Evolutionary conservation across 2,797 vertebrate genomes (phyloP), one percentile per base, ranked within the genome.

Genomic region (Gymnoscopelus microlampas): DNA sequence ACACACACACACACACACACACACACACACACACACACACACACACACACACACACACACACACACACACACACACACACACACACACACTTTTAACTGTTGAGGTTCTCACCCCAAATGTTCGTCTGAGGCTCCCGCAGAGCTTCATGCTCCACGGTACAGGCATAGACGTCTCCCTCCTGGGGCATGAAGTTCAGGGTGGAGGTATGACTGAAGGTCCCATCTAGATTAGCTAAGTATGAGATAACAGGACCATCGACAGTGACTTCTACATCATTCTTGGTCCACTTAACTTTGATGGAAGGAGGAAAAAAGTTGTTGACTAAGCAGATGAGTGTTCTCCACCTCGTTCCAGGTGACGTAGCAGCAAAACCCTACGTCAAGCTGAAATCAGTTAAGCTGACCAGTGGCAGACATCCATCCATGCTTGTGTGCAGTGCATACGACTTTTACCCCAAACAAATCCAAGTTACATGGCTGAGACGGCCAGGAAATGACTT

Each of bases 311-410:
- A 94, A 63, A 94, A 87, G 15, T 90, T 84, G 24, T 73, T 80
- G 29, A 91, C 53, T 11, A 87, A 88, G 62, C 94, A 95, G 75
- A 94, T 85, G 63, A 95, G 83, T 90, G 72, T 93, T 95, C 61
- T 87, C 68, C 53, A 72, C 66, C 4, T 84, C 88, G 55, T 67
- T 57, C 5, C 26, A 74, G 80, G 0, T 10, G 29, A 5, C 12
- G 0, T 70, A 0, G 13, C 24, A 89, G 84, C 78, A n/a, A 14
- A 66, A 0, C 92, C 93, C 0, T 48, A 63, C 0, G 79, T 93
- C 35, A 78, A 47, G n/a, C 29, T 94, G 24, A 85, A 47, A 1
- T 64, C 61, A 19, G 61, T 74, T 5, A 66, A 76, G 8, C 24
- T 68, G 2, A 23, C 79, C 9, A 76, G 75, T 65, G 75, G 79